phyloP scores from a whole-genome alignment of 2,888 invertebrate species.

The Tenthredo livida region DNA sequence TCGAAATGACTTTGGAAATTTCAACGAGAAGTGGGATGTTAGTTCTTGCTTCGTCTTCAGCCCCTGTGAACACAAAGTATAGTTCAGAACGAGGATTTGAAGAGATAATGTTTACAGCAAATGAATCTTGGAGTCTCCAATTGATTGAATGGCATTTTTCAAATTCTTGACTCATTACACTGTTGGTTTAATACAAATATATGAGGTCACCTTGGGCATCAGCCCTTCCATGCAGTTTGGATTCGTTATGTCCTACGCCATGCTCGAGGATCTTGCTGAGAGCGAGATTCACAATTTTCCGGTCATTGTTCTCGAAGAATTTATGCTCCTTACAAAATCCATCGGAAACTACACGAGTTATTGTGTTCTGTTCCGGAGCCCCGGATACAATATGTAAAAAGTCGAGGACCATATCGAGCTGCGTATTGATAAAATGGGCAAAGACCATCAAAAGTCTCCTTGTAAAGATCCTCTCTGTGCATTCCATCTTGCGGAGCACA shows the following conservation, averaged over 20 bases:
- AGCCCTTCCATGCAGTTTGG: conserved; percentile 72
- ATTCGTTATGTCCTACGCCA: conserved; percentile 82
- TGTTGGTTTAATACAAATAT: background rate
- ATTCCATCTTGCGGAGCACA: conserved; percentile 82
- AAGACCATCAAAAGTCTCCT: conserved; percentile 84
- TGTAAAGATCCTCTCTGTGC: conserved; percentile 82
- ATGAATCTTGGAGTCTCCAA: background rate
- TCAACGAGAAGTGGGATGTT: conserved; percentile 82
- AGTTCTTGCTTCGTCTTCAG: conserved; percentile 63
- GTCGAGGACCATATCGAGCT: conserved; percentile 83
- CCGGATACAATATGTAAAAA: conserved; percentile 84
- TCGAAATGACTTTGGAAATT: conserved; percentile 83
- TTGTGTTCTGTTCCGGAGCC: conserved; percentile 82
- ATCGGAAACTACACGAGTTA: conserved; percentile 83
- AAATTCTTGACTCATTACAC: background rate
- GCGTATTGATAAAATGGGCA: conserved; percentile 83
- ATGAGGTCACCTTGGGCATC: background rate
- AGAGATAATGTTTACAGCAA: background rate
- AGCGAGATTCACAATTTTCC: conserved; percentile 83
- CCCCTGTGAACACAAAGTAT: background rate
- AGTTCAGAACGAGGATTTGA: background rate
- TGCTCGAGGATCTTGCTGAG: conserved; percentile 83
- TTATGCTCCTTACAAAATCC: conserved; percentile 83
- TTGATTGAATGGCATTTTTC: background rate
- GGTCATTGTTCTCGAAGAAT: conserved; percentile 83